Conservation (phyloP, 2,888 invertebrate species). For the Invenusta paracnida region DNA sequence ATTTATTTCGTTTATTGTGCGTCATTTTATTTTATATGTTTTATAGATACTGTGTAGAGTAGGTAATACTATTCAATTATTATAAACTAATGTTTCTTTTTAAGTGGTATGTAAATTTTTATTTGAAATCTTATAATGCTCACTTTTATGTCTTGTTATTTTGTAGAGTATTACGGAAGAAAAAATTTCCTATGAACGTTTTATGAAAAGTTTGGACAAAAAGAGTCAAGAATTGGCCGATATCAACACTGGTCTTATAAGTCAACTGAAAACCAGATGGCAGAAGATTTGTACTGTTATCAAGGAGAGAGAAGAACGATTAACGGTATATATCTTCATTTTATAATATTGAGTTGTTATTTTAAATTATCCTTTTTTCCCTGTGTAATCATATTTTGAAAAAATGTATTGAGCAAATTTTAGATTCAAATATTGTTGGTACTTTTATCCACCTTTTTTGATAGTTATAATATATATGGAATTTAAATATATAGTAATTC, state of each 20-base stretch:
- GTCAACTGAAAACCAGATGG: conserved; percentile 55
- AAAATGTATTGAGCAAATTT: no score
- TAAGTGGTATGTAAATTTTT: not conserved
- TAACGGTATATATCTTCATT: no score
- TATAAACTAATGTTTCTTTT: not conserved
- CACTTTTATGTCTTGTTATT: not conserved
- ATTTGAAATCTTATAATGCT: not conserved
- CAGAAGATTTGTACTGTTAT: conserved; percentile 57
- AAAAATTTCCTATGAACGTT: not conserved
- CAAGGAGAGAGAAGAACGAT: conserved; percentile 58
- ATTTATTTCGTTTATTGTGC: not conserved
- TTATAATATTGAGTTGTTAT: no score
- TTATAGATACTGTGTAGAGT: no score
- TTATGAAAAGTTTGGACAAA: not conserved
- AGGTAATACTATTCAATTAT: not conserved
- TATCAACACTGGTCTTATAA: conserved; percentile 50
- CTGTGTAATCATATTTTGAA: no score
- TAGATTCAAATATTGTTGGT: no score
- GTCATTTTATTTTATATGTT: not conserved
- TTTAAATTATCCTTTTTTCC: no score
- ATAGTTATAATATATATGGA: no score
- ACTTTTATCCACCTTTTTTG: no score
- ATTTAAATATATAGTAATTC: no score
- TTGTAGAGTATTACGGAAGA: not conserved
- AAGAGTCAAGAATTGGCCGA: not conserved